Base-by-base conservation (phyloP, 2,888 invertebrate species). In the Homarus gammarus region DNA sequence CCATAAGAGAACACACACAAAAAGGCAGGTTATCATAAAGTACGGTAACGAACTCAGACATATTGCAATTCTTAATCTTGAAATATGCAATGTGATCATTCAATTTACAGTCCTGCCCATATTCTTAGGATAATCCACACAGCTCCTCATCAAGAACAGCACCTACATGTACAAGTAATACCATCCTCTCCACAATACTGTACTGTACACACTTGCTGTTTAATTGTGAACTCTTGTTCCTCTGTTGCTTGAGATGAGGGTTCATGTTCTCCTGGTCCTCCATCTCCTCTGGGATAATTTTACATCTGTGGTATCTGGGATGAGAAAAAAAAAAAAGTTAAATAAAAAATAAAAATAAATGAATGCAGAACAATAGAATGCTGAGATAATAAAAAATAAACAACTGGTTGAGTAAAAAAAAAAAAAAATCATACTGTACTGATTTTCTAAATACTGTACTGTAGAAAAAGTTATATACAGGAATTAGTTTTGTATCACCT, bases 251-350 rank as follows among this genome's bases (percentile, higher is more conserved):
- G 18, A 22, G 27, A 27, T 6, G 10, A 36, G 88, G 88, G 61
- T 89, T 72, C 22, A 89, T 70, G 15, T 89, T 89, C 27, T 89
- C 88, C 44, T 84, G 84, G 22, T 78, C 73, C 18, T 82, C 81
- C 1, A 6, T 31, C 56, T 89, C 88, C 38, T 89, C 88, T 38
- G 56, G 84, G 22, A 89, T 89, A 8, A 77, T 78, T 1, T 27
- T 61, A 72, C 88, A 89, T 0, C 72, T 64, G 27, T 84, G 83
- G 72, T 83, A 89, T 40, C 88, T 89, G 84, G 2, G 64, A 85
- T 5, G n/a, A n/a, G n/a, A n/a, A n/a, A n/a, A n/a, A n/a, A n/a
- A n/a, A n/a, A n/a, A n/a, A n/a, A 1, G 22, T 38, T 8, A 22
- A 44, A 2, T 18, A 15, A 6, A n/a, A n/a, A 22, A 77, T 18